Base-by-base conservation (phyloP, 2,888 invertebrate species). In the Mermis nigrescens region DNA sequence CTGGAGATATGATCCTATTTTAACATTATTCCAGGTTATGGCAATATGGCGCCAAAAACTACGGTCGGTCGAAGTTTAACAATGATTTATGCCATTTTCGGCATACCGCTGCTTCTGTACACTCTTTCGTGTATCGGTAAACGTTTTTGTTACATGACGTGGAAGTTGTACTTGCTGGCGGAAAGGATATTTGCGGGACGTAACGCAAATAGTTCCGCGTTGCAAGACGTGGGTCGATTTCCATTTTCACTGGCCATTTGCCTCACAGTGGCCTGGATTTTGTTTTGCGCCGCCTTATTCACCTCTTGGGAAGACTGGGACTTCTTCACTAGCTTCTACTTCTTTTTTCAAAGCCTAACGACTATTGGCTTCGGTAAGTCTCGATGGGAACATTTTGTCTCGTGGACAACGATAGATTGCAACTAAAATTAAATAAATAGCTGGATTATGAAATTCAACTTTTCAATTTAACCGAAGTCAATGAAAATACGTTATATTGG, bases 301-400 rank as follows among this genome's bases (percentile, higher is more conserved):
- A 82, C 83, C 1, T 78, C 82, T 70, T 90, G 88, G 86, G 90
- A 91, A 73, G 80, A 82, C 46, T 92, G 91, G 91, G 81, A 82
- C 67, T 81, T 83, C 69, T 78, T 92, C 63, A 86, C 89, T 67
- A 88, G 89, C 32, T 86, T 86, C 51, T 90, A 90, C 75, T 90
- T 90, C 76, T 89, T 89, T 73, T 90, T 90, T 74, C 87, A 90
- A 70, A 88, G 88, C 2, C 77, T 90, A 54, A 86, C 85, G 76
- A 86, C 85, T 22, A 88, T 89, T 67, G 88, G 88, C 45, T 31
- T 61, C 31, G 57, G 56, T 57, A 29, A 55, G 55, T 29, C 15
- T n/a, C n/a, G n/a, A n/a, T n/a, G n/a, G n/a, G n/a, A 12, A 19
- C 38, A 38, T 19, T 19, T 15, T 12, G 12, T 38, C 38, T 38